Evolutionary conservation across 2,888 invertebrate species (phyloP).

Genomic region (Ditula angustiorana): DNA sequence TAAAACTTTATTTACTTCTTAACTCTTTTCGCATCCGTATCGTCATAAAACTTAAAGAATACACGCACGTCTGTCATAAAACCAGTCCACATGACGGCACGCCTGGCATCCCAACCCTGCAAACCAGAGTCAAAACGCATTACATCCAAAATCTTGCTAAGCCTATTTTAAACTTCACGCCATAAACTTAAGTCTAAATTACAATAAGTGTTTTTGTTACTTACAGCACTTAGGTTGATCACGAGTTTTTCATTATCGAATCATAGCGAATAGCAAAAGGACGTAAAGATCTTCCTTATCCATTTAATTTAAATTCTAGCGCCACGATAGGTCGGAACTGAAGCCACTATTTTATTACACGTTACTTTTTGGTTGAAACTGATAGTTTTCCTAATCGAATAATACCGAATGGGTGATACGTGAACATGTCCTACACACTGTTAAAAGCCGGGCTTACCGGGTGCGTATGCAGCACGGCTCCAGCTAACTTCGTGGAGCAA

Average conservation of each 20-base stretch:
- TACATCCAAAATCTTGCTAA: not conserved
- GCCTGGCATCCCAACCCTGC: not conserved
- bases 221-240: not conserved
- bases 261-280: not conserved
- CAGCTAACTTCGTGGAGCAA: no score
- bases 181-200: not conserved
- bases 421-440: not conserved
- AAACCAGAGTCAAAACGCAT: not conserved
- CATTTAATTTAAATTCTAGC: not conserved
- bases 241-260: not conserved
- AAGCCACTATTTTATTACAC: not conserved
- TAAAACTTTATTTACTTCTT: not conserved
- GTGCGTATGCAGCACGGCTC: no score
- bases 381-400: slow-evolving; percentile 1
- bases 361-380: not conserved
- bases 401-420: not conserved
- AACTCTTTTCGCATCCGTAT: not conserved
- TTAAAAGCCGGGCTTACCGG: no score
- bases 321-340: not conserved
- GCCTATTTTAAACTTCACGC: not conserved
- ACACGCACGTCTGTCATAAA: slow-evolving; percentile 8
- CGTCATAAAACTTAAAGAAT: slow-evolving; percentile 6
- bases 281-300: not conserved
- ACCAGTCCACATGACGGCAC: not conserved
- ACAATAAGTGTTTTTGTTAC: not conserved